Evolutionary conservation across 2,797 vertebrate genomes (phyloP).

Genomic region (Microctenopoma steveboyesi): DNA sequence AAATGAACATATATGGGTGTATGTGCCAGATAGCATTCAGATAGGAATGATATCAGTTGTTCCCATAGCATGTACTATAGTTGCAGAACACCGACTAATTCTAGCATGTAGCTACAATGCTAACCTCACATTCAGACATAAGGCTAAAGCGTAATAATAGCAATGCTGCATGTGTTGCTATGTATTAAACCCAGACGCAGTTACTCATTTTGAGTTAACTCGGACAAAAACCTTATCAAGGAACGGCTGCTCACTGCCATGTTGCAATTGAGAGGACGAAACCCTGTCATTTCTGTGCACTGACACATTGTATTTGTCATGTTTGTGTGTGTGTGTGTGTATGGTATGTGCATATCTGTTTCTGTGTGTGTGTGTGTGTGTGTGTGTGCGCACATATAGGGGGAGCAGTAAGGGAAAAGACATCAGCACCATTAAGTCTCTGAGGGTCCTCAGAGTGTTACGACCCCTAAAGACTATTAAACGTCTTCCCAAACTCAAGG

Average conservation of each 20-base stretch:
- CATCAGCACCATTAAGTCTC: slow-evolving; percentile 96
- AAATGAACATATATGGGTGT: slow-evolving; percentile 39
- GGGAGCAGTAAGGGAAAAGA: slow-evolving; percentile 95
- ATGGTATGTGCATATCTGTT: slow-evolving; percentile 15
- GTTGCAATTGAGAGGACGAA: slow-evolving; percentile 48
- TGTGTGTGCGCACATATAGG: slow-evolving; percentile 69
- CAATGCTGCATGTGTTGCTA: slow-evolving; percentile 80
- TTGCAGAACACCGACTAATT: slow-evolving; percentile 54
- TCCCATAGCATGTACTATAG: slow-evolving; percentile 72
- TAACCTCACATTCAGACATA: slow-evolving; percentile 56
- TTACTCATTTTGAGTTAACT: slow-evolving; percentile 82
- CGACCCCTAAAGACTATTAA: slow-evolving; percentile 97
- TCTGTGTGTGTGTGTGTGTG: slow-evolving; percentile 13
- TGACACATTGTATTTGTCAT: slow-evolving; percentile 51
- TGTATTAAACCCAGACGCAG: slow-evolving; percentile 74
- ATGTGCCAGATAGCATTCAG: slow-evolving; percentile 48
- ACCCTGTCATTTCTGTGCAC: slow-evolving; percentile 16
- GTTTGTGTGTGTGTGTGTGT: slow-evolving; percentile 32
- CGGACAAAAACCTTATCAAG: slow-evolving; percentile 62
- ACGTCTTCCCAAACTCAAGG: slow-evolving; percentile 96
- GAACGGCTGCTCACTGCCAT: slow-evolving; percentile 72
- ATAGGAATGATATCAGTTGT: slow-evolving; percentile 62
- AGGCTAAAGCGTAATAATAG: slow-evolving; percentile 61
- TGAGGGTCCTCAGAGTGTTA: slow-evolving; percentile 94
- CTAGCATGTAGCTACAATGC: slow-evolving; percentile 75